Evolutionary conservation across 2,113 vertebrate genomes (phyloP), one percentile per base, ranked within the genome.

Genomic region (Phaethornis superciliosus): DNA sequence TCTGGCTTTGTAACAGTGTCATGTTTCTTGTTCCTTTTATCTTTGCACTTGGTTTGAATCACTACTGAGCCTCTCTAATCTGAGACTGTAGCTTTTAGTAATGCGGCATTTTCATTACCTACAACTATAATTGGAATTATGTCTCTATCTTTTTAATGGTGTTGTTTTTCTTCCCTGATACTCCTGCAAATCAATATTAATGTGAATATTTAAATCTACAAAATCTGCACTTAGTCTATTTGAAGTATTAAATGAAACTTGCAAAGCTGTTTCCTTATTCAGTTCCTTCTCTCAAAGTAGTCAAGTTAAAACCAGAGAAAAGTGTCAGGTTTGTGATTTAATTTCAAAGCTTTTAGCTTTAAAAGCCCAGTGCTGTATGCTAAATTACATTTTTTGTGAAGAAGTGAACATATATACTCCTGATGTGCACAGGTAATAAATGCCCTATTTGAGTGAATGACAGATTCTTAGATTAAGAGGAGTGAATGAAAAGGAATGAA

Each of bases 331-430:
- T 89, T 87, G 33, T 86, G 86, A 97, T 96, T 97, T 95, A 70
- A 69, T 93, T 93, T 74, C 46, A 74, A 94, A 93, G 87, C 88
- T 96, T 97, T 97, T 94, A 95, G 69, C 32, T 88, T 75, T 95
- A 90, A 96, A 91, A 96, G 78, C 28, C 47, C 10, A 16, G 24
- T 88, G 68, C 86, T 96, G 54, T 46, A 74, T 90, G 78, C 67
- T 93, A 96, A 97, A 94, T 94, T 91, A 75, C 4, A 96, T 16
- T 4, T 81, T 96, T 96, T 92, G 52, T 94, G 51, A 94, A 93
- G 65, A 17, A 60, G 35, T 47, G 84, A 97, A 91, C 75, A 95
- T 85, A 65, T 22, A 91, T 78, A 68, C 15, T 91, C 37, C 89
- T 94, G 56, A 95, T 37, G 20, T 89, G 71, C 37, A 58, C 3